Base-by-base conservation (phyloP, 1,140 invertebrate species). In the Cepaea nemoralis region DNA sequence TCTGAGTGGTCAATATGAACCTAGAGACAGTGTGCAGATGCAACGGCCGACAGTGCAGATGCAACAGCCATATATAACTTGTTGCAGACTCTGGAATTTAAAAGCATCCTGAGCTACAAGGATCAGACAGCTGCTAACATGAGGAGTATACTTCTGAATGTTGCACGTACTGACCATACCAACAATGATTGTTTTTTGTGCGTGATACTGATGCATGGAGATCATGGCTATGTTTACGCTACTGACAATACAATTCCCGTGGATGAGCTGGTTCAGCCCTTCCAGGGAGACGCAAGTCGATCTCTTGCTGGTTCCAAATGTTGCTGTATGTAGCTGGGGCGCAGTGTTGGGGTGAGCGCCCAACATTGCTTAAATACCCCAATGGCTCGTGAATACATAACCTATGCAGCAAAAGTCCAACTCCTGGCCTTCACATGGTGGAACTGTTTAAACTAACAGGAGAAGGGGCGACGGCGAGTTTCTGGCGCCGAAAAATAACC, bases 201-300 rank as follows among this genome's bases (percentile, higher is more conserved):
- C 82, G 88, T 95, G 50, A 95, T 99, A 48, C 91, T 99, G 59
- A 95, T 95, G 82, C 97, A 99, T 91, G 97, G 98, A 39, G 96
- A 98, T 88, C 92, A 95, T 78, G 96, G 96, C 22, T 93, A 96
- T 82, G 91, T 99, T 31, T 98, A 97, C 92, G 96, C 96, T 24
- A 95, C 94, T 87, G 97, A 99, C 91, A 94, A 94, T 45, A 93
- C 83, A 24, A 87, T 92, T n/a, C 95, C 97, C 50, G 77, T 91
- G 24, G 87, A 91, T 66, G 92, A 93, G 77, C 92, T 99, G 48
- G 97, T 96, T 94, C 93, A 94, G 50, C 93, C 94, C 80, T 98
- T 99, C 88, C 96, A 96, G 59, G 95, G 96, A 19, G 94, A 97
- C 89, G 95, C 94, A 83, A 98, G 97, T 87, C 94, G 94, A 33